These are phyloP conservation scores for Aviceda subcristata DNA, from an alignment of 2,113 vertebrate species.

Conservation along the genomic window DNA sequence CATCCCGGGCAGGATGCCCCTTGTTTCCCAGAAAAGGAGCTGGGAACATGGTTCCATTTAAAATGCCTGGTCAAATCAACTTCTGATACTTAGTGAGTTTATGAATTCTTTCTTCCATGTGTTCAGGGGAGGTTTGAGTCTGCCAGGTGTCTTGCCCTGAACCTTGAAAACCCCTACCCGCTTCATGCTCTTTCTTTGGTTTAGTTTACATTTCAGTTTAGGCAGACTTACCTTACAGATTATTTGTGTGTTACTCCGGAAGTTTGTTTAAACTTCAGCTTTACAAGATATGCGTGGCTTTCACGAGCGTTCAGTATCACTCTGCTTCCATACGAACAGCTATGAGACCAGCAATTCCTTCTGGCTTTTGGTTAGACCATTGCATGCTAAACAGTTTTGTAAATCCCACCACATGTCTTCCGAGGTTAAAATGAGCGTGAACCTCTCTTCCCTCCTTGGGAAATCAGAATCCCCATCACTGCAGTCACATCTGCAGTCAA, in stretches of 20 bases:
- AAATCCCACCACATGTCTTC: neutral
- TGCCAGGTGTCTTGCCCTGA: neutral
- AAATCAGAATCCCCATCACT: neutral
- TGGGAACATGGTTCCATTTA: neutral
- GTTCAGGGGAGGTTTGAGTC: neutral
- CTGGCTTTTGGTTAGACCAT: neutral
- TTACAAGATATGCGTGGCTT: rapidly evolving
- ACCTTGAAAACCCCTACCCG: neutral
- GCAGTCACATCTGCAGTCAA: neutral
- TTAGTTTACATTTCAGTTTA: neutral
- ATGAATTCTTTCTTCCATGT: neutral
- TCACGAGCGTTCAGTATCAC: rapidly evolving
- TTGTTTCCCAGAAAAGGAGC: neutral
- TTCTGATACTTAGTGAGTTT: neutral
- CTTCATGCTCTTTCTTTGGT: neutral
- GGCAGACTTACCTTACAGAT: neutral
- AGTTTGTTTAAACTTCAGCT: neutral
- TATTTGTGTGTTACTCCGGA: neutral
- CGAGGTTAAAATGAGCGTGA: neutral
- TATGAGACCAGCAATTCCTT: neutral
- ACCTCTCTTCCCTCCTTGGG: neutral
- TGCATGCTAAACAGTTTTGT: neutral
- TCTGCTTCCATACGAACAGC: neutral
- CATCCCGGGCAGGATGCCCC: neutral
- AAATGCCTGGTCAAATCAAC: neutral